A percentile compares a stretch with the other conserved stretches of the same genome.
Evolutionary conservation across 2,888 invertebrate genomes (phyloP).

Genomic region (Zeuzera pyrina): DNA sequence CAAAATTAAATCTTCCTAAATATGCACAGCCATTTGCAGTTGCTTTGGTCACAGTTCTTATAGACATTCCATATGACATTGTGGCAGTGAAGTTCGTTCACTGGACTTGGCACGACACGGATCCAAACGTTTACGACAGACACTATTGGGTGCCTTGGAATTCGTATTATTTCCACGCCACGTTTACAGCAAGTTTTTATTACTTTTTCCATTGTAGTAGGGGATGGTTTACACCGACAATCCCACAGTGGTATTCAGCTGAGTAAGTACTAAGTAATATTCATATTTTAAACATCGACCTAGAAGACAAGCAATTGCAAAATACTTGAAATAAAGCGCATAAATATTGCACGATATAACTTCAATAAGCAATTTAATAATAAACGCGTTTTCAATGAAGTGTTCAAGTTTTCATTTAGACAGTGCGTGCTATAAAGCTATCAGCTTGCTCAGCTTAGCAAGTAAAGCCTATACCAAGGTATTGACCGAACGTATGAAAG

Average conservation of each 20-base stretch:
- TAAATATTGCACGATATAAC: too few relatives aligned
- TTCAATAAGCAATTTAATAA: too few relatives aligned
- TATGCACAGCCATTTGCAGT: conserved; percentile 78
- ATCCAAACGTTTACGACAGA: conserved; percentile 79
- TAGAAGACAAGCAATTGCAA: too few relatives aligned
- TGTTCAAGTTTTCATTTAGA: too few relatives aligned
- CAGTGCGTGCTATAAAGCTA: too few relatives aligned
- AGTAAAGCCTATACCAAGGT: too few relatives aligned
- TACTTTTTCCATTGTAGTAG: conserved; percentile 77
- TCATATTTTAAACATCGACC: too few relatives aligned
- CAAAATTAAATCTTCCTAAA: conserved; percentile 66
- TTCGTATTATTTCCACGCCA: conserved; percentile 86
- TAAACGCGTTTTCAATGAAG: too few relatives aligned
- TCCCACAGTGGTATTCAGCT: conserved; percentile 73
- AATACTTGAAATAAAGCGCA: too few relatives aligned
- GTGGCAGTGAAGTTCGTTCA: conserved; percentile 83
- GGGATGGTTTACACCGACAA: conserved; percentile 60
- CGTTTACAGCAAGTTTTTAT: conserved; percentile 81
- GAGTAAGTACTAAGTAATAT: conserved; percentile 50
- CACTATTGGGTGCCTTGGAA: conserved; percentile 90
- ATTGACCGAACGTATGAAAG: too few relatives aligned
- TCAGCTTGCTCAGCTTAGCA: too few relatives aligned
- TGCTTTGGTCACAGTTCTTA: conserved; percentile 78
- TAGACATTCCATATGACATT: conserved; percentile 87
- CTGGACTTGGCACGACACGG: conserved; percentile 89